Conservation (phyloP, 2,113 vertebrate species). For the Paracanthobrama guichenoti region DNA sequence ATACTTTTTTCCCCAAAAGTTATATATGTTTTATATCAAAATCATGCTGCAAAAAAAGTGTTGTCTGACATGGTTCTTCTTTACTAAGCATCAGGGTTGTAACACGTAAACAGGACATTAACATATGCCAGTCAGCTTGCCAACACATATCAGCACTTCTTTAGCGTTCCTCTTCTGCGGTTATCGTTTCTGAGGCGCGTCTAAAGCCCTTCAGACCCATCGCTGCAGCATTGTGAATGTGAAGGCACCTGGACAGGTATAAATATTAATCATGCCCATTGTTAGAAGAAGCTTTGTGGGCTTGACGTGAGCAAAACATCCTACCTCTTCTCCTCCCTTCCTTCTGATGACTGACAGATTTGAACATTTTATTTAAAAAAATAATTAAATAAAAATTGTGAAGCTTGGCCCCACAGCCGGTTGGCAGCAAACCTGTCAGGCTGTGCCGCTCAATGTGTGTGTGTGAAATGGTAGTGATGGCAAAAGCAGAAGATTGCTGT, state of each 20-base stretch:
- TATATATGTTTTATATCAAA: not conserved
- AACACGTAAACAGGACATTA: slow-evolving; percentile 40
- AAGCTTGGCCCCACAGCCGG: slow-evolving; percentile 31
- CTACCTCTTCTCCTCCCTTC: slow-evolving; percentile 18
- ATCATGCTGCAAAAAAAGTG: not conserved
- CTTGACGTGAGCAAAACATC: slow-evolving; percentile 54
- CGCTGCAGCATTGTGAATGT: slow-evolving; percentile 34
- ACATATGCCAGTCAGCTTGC: slow-evolving; percentile 24
- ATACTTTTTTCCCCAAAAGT: not conserved
- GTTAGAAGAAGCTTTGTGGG: slow-evolving; percentile 48
- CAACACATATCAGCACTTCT: slow-evolving; percentile 21
- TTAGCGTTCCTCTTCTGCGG: slow-evolving; percentile 14
- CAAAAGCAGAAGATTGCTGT: slow-evolving; percentile 46
- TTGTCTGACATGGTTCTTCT: slow-evolving; percentile 9
- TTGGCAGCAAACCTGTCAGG: slow-evolving; percentile 45
- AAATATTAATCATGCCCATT: slow-evolving; percentile 60
- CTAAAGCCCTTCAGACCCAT: slow-evolving; percentile 36
- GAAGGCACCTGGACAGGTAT: slow-evolving; percentile 50
- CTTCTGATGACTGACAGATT: slow-evolving; percentile 53
- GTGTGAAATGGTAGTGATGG: slow-evolving; percentile 28
- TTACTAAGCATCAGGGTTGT: slow-evolving; percentile 2
- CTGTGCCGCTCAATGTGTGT: not conserved
- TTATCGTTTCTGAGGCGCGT: slow-evolving; percentile 24
- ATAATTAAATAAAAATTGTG: too few relatives aligned
- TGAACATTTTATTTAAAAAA: slow-evolving; percentile 49